phyloP scores from a whole-genome alignment of 2,888 invertebrate species.

The Aelia acuminata region DNA sequence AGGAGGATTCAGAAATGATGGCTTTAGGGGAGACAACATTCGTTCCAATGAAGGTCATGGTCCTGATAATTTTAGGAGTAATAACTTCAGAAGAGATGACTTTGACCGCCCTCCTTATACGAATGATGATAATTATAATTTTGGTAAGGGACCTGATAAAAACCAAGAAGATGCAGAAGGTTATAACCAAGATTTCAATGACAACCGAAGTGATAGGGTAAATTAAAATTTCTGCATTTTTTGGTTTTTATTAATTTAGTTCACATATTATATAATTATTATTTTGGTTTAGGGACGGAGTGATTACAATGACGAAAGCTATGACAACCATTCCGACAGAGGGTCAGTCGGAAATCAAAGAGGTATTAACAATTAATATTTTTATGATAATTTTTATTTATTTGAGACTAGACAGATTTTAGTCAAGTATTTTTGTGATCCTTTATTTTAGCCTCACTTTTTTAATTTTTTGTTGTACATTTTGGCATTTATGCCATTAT shows the following conservation, averaged over 20 bases:
- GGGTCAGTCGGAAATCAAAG: slow-evolving; percentile 44
- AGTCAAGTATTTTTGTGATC: no score
- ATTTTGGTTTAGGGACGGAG: background rate
- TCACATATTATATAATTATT: background rate
- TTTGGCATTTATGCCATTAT: no score
- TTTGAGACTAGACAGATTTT: no score
- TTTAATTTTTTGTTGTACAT: no score
- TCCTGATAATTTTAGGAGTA: slow-evolving; percentile 15
- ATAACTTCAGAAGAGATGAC: slow-evolving; percentile 27
- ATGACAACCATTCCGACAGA: slow-evolving; percentile 32
- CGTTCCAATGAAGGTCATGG: slow-evolving; percentile 29
- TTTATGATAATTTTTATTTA: no score
- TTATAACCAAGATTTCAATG: slow-evolving; percentile 45
- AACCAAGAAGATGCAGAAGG: slow-evolving; percentile 33
- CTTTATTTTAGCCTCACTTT: no score
- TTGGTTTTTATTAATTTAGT: background rate
- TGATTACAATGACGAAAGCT: slow-evolving; percentile 48
- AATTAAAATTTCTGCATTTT: background rate
- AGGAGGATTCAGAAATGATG: slow-evolving; percentile 22
- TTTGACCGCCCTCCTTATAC: slow-evolving; percentile 14
- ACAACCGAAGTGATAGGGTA: slow-evolving; percentile 47
- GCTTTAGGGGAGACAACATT: slow-evolving; percentile 14
- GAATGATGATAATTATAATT: slow-evolving; percentile 12
- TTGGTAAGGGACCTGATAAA: slow-evolving; percentile 26
- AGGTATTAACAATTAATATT: slow-evolving; percentile 11